Evolutionary conservation across 2,113 vertebrate species (phyloP).

Genomic region (Eptesicus fuscus): DNA sequence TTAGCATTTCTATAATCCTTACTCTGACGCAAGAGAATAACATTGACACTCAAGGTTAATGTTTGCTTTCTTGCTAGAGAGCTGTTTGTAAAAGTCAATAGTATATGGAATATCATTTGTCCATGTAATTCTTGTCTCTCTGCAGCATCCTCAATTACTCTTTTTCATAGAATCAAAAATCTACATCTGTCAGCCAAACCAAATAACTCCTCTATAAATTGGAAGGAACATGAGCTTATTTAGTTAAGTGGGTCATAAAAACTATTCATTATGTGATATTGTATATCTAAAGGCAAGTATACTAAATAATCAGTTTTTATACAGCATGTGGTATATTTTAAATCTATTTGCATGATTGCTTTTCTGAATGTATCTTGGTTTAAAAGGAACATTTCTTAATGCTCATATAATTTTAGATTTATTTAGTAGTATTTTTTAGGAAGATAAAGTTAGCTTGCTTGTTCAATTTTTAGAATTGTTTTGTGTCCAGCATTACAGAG

Average conservation of each 20-base stretch:
- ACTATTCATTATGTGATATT: slow-evolving; percentile 41
- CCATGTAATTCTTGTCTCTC: slow-evolving; percentile 46
- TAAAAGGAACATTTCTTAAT: slow-evolving; percentile 19
- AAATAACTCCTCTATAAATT: slow-evolving; percentile 54
- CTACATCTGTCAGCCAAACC: slow-evolving; percentile 17
- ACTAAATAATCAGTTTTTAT: slow-evolving; percentile 36
- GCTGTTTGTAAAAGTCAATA: slow-evolving; percentile 29
- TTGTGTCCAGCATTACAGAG: slow-evolving; percentile 22
- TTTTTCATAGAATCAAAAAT: slow-evolving; percentile 40
- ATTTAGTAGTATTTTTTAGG: slow-evolving; percentile 11
- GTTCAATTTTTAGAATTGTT: slow-evolving; percentile 20
- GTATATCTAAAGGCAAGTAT: slow-evolving; percentile 32
- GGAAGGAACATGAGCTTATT: slow-evolving; percentile 53
- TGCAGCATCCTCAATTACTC: slow-evolving; percentile 21
- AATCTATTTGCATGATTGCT: slow-evolving; percentile 23
- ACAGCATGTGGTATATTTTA: neutral
- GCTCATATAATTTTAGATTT: slow-evolving; percentile 23
- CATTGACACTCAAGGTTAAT: neutral
- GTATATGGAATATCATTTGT: neutral
- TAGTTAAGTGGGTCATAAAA: slow-evolving; percentile 61
- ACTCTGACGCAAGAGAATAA: slow-evolving; percentile 23
- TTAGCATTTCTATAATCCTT: neutral
- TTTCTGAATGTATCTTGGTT: slow-evolving; percentile 23
- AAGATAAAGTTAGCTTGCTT: slow-evolving; percentile 24
- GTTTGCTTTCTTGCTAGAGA: neutral